Percentiles rank a stretch among this genome's conserved stretches.
Evolutionary conservation across 2,113 vertebrate genomes (phyloP).

Genomic region (Marcusenius ussheri): DNA sequence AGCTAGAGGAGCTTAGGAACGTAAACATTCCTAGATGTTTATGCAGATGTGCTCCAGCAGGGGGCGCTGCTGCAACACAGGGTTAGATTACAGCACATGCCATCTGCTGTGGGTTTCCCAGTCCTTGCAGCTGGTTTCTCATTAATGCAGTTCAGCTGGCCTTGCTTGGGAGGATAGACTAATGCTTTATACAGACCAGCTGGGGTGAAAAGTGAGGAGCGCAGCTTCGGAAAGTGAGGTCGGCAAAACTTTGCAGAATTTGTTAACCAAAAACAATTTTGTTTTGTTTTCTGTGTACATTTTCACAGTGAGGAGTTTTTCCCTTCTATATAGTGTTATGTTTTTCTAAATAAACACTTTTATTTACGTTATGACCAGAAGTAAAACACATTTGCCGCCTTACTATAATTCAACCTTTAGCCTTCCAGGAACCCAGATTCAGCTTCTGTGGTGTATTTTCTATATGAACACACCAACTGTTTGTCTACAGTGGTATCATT

Average conservation of each 20-base stretch:
- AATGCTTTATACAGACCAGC: background rate
- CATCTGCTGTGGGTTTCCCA: background rate
- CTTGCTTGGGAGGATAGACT: background rate
- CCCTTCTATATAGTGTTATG: background rate
- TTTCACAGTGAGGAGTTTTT: background rate
- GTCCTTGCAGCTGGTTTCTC: background rate
- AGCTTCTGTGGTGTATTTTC: background rate
- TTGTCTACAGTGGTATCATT: background rate
- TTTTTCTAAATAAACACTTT: background rate
- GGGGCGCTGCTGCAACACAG: background rate
- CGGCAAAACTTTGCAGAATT: background rate
- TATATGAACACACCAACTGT: background rate
- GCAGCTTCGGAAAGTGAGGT: background rate
- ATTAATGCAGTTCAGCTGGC: constrained; percentile 6
- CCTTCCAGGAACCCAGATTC: background rate
- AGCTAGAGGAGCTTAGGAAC: no score
- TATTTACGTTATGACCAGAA: background rate
- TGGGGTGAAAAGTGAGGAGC: background rate
- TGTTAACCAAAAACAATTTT: background rate
- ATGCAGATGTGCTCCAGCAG: background rate
- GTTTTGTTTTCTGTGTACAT: background rate
- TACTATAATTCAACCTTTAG: background rate
- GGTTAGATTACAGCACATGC: background rate
- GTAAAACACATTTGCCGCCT: background rate
- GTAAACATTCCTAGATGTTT: background rate